Base-by-base conservation (phyloP, 2,888 invertebrate species). In the Caenorhabditis japonica region DNA sequence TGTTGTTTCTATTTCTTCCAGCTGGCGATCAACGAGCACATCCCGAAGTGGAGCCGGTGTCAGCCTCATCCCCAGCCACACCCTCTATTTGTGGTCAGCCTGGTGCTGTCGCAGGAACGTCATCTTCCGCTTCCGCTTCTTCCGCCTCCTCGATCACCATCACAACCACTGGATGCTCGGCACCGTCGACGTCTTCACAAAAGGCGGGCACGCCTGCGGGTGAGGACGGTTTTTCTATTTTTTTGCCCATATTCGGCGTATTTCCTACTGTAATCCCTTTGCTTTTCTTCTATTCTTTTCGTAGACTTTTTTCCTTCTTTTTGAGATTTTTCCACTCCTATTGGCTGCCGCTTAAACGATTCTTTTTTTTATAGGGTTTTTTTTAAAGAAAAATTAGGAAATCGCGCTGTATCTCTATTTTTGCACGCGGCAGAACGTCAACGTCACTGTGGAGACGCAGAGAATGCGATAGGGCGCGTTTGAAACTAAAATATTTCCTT, bases 1-100 rank as follows among this genome's bases (percentile, higher is more conserved):
- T 49, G 44, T 56, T 53, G 33, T 51, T 84, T 84, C n/a, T n/a
- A n/a, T n/a, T n/a, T n/a, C n/a, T n/a, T n/a, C 59, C 77, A 85
- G 85, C 79, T 10, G 81, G 82, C 52, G 85, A 85, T 70, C 85
- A 85, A 59, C 81, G 84, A 8, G 85, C 85, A 5, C 85, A 85
- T 73, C 85, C 85, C 7, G 85, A 85, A 75, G 68, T 62, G 17
- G 84, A 82, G 30, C 66, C 73, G 13, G 56, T 47, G 17, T 60
- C 46, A 17, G 51, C 58, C 44, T 38, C 41, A n/a, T 46, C 56
- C 21, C 55, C 66, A 2, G 53, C 69, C n/a, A 59, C 60, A 0
- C 60, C 60, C 13, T 56, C 44, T 36, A 52, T 58, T 21, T 47
- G 51, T 39, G 64, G 64, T 2, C 64, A 68, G 15, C 27, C 58